Base-by-base conservation (phyloP, 1,140 invertebrate genomes). In the Pollicipes pollicipes region DNA sequence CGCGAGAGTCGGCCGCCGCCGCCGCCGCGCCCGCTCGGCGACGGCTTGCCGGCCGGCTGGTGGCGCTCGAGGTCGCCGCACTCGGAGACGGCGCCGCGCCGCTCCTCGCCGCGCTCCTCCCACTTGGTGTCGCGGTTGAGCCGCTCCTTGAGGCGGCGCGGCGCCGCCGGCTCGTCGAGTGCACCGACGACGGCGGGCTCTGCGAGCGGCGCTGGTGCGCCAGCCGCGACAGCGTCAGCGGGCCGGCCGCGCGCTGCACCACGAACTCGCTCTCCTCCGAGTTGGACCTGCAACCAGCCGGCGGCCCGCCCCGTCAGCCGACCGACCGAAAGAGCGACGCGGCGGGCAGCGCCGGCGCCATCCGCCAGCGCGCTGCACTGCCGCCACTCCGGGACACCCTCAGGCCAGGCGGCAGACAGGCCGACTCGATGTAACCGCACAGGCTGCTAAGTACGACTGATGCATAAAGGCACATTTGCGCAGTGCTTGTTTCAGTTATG, bases 1-100 rank as follows among this genome's bases (percentile, higher is more conserved):
- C n/a, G 82, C 17, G 90, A 93, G 32, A 91, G 84, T 67, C 91
- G 83, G 68, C 89, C 91, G 78, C 88, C 91, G 75, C 86, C 88
- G 37, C 82, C 69, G 67, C 74, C 69, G 35, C 72, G 66, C 64
- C 73, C 72, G 68, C 69, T 72, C 45, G 29, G 66, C 30, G 73
- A 75, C 28, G 75, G 70, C 58, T 73, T 72, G 29, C 74, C 72
- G 13, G 71, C 73, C 67, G 75, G 74, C 72, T 68, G 68, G 66
- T 67, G 63, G 26, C 68, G 27, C 31, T 32, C 68, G 28, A 69
- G 28, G 58, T 70, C 29, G 27, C 75, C 68, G 30, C 74, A 73
- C 16, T 72, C 71, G 1, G 73, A 69, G 17, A 72, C 73, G 35
- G 73, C 72, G 21, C 71, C 69, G 69, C 71, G 70, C 69, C 74